These are phyloP conservation scores for Chondrosia reniformis DNA, from an alignment of 37 sponge, comb jelly and placozoan species.

Conservation along the genomic window DNA sequence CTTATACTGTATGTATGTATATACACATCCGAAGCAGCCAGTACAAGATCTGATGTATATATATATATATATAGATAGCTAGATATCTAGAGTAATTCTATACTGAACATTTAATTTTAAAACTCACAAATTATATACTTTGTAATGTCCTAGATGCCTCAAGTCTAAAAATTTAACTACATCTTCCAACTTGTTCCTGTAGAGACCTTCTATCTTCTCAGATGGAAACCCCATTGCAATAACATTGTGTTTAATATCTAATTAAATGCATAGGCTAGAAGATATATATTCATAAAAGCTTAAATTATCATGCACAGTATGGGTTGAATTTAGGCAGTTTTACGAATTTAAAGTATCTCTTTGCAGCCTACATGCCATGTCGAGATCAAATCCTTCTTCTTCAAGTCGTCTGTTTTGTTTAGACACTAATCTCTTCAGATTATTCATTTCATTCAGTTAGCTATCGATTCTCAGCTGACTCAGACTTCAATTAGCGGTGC, in stretches of 20 bases:
- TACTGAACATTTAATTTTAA: too few species aligned
- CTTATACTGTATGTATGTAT: too few species aligned
- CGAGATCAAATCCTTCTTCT: constrained; percentile 89
- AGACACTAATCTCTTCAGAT: constrained; percentile 87
- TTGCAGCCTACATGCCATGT: constrained; percentile 94
- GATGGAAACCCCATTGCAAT: constrained; percentile 89
- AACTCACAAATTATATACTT: constrained; percentile 27
- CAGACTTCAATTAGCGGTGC: too few species aligned
- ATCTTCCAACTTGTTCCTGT: constrained; percentile 70
- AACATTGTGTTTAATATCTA: constrained; percentile 94
- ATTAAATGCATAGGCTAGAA: too few species aligned
- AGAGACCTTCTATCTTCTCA: constrained; percentile 81
- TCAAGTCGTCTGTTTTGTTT: constrained; percentile 84
- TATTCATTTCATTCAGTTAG: too few species aligned
- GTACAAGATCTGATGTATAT: too few species aligned
- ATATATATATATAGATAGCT: too few species aligned
- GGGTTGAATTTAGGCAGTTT: too few species aligned
- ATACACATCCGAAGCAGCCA: neutral
- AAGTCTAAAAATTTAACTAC: constrained; percentile 36
- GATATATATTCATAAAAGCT: too few species aligned
- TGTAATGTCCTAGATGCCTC: constrained; percentile 13
- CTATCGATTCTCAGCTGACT: too few species aligned
- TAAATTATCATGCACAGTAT: neutral
- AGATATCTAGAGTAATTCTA: too few species aligned
- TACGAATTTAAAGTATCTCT: too few species aligned